Evolutionary conservation across 2,113 vertebrate species (phyloP), one percentile per base, ranked within the genome.

Genomic region (Campylomormyrus numenius): DNA sequence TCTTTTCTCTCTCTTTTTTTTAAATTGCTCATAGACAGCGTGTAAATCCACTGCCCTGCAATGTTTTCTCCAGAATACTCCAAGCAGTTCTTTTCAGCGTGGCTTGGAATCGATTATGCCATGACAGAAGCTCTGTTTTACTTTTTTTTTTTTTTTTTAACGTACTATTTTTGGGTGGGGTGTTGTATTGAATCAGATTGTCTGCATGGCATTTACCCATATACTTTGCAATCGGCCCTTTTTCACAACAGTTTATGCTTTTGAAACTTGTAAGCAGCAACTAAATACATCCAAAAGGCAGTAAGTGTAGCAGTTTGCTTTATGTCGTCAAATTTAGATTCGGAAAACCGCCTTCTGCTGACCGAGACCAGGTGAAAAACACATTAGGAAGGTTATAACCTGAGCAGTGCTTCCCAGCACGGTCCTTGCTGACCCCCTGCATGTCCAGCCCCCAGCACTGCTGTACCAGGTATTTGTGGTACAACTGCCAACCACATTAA

Each of bases 81-180:
- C 91, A 95, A 95, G 95, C 94, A 94, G 93, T 91, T 93, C 93
- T 94, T 93, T 91, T 92, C 90, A 91, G 92, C 92, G 92, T 94
- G 93, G 94, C 95, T 96, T 95, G 94, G 94, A 96, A 96, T 96
- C 94, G 96, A 96, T 96, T 96, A 95, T 92, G 94, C 94, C 91
- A 90, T 84, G 77, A 52, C 52, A 27, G 27, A 27, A 50, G 39
- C 48, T 24, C 42, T 56, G 62, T 85, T 88, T 62, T 85, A 58
- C 52, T 74, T 87, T 19, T 70, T 70, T 66, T 42, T 42, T 39
- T 39, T 66, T 66, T 66, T 42, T 42, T 42, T 42, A 42, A 66
- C 8, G n/a, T 88, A 39, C n/a, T 48, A 45, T 83, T 9, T 49
- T 56, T 85, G 42, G 5, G n/a, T n/a, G 42, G 42, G 53, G 52